phyloP scores from a whole-genome alignment of 2,797 vertebrate genomes.

The Cephalopachus bancanus region DNA sequence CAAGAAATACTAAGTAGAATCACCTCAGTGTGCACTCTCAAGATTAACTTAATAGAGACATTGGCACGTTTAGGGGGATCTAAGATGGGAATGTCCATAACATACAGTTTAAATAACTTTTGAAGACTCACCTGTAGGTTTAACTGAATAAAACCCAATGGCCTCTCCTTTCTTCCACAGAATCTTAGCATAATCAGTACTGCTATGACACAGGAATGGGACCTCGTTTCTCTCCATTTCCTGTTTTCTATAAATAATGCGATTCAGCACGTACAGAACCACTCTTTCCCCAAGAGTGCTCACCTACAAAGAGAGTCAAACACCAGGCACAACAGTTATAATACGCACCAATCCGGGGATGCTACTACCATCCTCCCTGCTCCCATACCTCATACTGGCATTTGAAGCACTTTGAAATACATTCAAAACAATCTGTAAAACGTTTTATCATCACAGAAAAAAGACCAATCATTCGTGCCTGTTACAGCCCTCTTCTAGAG shows the following conservation, averaged over 20 bases:
- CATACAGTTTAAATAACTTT: slow-evolving; percentile 65
- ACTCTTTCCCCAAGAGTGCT: slow-evolving; percentile 93
- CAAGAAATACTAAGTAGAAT: slow-evolving; percentile 53
- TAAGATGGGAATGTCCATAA: slow-evolving; percentile 57
- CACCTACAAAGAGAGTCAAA: slow-evolving; percentile 89
- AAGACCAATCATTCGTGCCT: slow-evolving; percentile 33
- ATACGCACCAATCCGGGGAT: not conserved
- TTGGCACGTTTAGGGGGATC: not conserved
- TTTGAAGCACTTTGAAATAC: slow-evolving; percentile 5
- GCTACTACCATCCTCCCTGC: slow-evolving; percentile 26
- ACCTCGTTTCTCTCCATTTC: slow-evolving; percentile 92
- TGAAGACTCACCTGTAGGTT: slow-evolving; percentile 91
- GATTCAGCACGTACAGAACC: slow-evolving; percentile 95
- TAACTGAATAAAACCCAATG: slow-evolving; percentile 96
- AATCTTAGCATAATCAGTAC: slow-evolving; percentile 93
- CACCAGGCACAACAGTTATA: slow-evolving; percentile 78
- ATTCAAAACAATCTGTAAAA: slow-evolving; percentile 26
- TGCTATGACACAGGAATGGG: slow-evolving; percentile 94
- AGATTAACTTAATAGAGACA: slow-evolving; percentile 56
- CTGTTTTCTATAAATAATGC: slow-evolving; percentile 94
- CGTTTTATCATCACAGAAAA: slow-evolving; percentile 45
- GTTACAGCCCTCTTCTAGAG: slow-evolving; percentile 13
- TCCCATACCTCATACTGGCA: not conserved
- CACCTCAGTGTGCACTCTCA: not conserved
- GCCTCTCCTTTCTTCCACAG: slow-evolving; percentile 95